phyloP scores from a whole-genome alignment of 2,797 vertebrate genomes.

The Myiotriccus ornatus region DNA sequence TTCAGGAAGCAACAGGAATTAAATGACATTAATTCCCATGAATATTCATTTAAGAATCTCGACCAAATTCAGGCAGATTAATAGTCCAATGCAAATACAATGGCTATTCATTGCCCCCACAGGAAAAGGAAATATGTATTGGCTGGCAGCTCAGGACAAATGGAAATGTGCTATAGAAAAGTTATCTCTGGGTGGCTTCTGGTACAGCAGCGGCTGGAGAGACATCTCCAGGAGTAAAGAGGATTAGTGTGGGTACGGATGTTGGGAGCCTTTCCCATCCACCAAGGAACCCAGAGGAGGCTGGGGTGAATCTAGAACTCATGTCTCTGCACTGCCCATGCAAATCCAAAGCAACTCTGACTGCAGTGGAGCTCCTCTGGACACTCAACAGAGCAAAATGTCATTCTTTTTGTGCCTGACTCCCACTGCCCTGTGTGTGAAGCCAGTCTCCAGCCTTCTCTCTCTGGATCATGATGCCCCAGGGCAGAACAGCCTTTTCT shows the following conservation, averaged over 20 bases:
- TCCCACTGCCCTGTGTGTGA: neutral
- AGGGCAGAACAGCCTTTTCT: neutral
- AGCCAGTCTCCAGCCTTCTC: neutral
- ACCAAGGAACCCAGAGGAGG: neutral
- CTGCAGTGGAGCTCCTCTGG: neutral
- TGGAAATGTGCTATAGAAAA: neutral
- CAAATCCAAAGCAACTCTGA: neutral
- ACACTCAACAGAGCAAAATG: neutral
- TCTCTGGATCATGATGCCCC: fast-evolving
- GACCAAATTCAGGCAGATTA: slow-evolving; percentile 52
- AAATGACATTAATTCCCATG: slow-evolving; percentile 57
- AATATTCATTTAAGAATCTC: slow-evolving; percentile 54
- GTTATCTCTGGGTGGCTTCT: neutral
- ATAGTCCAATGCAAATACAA: slow-evolving; percentile 25
- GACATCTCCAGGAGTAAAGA: neutral
- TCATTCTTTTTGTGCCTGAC: neutral
- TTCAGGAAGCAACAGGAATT: slow-evolving; percentile 56
- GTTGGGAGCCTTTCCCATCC: neutral
- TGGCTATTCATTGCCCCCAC: slow-evolving; percentile 19
- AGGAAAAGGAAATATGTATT: slow-evolving; percentile 42
- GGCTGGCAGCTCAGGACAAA: slow-evolving; percentile 30
- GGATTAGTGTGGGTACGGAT: neutral
- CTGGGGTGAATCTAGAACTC: neutral
- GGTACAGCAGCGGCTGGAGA: neutral
- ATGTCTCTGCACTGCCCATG: neutral